Percentiles rank a stretch among this genome's conserved stretches.
Evolutionary conservation across 2,797 vertebrate genomes (phyloP).

Genomic region (Podarcis siculus): DNA sequence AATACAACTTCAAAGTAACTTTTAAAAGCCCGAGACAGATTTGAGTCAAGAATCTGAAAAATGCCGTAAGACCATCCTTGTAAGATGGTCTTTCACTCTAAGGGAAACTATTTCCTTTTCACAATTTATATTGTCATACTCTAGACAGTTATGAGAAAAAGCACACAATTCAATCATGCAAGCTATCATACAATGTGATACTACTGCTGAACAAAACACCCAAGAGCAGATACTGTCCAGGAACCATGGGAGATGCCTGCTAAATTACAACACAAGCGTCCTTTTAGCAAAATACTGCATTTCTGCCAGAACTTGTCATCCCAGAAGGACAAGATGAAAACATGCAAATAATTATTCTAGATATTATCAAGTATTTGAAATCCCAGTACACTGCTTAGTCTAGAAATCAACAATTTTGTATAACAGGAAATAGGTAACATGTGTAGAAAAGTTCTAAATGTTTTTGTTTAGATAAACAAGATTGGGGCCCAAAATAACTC

Average conservation of each 20-base stretch:
- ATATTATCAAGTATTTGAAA: conserved; percentile 17
- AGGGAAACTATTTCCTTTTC: not conserved
- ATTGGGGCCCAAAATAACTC: not conserved
- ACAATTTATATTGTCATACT: conserved; percentile 17
- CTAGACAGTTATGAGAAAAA: conserved; percentile 23
- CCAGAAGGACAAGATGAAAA: conserved; percentile 40
- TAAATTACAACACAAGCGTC: conserved; percentile 36
- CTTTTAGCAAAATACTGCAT: not conserved
- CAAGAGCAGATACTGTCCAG: conserved; percentile 35
- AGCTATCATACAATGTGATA: conserved; percentile 30
- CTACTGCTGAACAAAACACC: not conserved
- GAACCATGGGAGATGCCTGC: conserved; percentile 28
- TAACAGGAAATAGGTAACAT: conserved; percentile 25
- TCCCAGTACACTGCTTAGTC: not conserved
- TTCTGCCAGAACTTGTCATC: not conserved
- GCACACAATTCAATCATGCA: not conserved
- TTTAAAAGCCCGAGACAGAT: not conserved
- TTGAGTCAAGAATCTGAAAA: conserved; percentile 1
- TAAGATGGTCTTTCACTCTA: accelerated
- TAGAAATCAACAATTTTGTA: not conserved
- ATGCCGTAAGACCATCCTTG: no score
- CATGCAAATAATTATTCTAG: conserved; percentile 46
- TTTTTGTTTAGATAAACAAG: conserved; percentile 9
- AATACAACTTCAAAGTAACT: conserved; percentile 20
- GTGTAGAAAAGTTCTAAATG: not conserved